Evolutionary conservation across 2,888 invertebrate genomes (phyloP), one percentile per base, ranked within the genome.

Genomic region (Plagiodera versicolora): DNA sequence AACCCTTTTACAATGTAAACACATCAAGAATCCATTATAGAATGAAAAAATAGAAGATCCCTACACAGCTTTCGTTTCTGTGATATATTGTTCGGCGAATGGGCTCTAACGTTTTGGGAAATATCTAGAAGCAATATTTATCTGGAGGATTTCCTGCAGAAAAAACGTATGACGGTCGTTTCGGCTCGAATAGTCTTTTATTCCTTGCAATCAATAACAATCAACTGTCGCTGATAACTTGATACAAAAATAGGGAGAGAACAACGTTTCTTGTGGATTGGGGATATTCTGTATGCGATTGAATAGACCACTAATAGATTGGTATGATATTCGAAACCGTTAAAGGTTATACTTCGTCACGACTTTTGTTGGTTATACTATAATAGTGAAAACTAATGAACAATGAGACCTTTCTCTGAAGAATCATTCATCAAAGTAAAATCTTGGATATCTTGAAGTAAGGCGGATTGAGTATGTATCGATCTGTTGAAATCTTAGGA

Each of bases 91-190:
- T 63, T 58, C 55, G 52, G 32, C 58, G 52, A 58, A 56, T 35
- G 54, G 58, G 51, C 60, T 60, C 28, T 58, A 63, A 60, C 63
- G 59, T 56, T 65, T 65, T 57, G 58, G 65, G 65, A 63, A 59
- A 65, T 61, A 63, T 65, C 65, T 61, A 58, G 56, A 58, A 58
- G 65, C 58, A 63, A 63, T 63, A 63, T 63, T 63, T 65, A 65
- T 65, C 62, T 58, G 50, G 56, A 50, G 54, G 56, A 56, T 50
- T 54, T 56, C 55, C 56, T 53, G 56, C 60, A 62, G 39, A 39
- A 39, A 62, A 65, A 65, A 65, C 58, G 62, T 62, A 60, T 58
- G 52, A 56, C 47, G 58, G 62, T 60, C 56, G 62, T 65, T 65
- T 61, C 58, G 50, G 56, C 58, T 54, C 44, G 63, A 61, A 65